Percentiles rank a stretch among this genome's conserved stretches.
Conservation (phyloP, 2,888 invertebrate species). For the Pollenia griseotomentosa region DNA sequence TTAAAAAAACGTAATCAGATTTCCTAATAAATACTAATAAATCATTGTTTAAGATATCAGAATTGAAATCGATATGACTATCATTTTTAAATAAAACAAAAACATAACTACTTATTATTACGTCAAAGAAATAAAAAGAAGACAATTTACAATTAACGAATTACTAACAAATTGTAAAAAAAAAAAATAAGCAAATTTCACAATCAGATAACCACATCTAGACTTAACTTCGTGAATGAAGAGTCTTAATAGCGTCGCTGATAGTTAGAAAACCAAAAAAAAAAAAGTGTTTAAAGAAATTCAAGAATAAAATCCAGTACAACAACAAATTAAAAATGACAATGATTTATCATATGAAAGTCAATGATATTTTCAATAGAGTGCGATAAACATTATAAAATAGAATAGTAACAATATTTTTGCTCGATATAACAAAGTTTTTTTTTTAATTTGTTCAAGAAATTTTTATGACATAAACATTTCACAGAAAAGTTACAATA, state of each 20-base stretch:
- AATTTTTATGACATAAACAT: not conserved
- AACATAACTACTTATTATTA: too few species aligned
- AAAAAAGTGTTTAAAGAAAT: too few species aligned
- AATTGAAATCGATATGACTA: too few species aligned
- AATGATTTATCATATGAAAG: conserved; percentile 47
- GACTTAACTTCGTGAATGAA: too few species aligned
- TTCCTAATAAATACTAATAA: conserved; percentile 37
- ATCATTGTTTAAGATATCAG: conserved; percentile 12
- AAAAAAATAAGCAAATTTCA: too few species aligned
- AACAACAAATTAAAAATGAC: conserved; percentile 26
- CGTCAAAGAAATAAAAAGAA: too few species aligned
- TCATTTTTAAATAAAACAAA: too few species aligned
- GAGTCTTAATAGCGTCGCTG: too few species aligned
- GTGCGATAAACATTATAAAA: conserved; percentile 16
- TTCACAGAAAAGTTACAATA: not conserved
- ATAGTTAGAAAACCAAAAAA: too few species aligned
- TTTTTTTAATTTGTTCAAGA: conserved; percentile 19
- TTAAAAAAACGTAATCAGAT: conserved; percentile 13
- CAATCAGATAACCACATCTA: too few species aligned
- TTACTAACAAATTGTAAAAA: too few species aligned
- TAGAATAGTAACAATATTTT: not conserved
- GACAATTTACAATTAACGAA: too few species aligned
- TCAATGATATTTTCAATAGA: conserved; percentile 38
- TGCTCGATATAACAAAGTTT: not conserved
- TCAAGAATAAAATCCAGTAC: not conserved